phyloP scores from a whole-genome alignment of 2,797 vertebrate genomes.

The Iguana delicatissima region DNA sequence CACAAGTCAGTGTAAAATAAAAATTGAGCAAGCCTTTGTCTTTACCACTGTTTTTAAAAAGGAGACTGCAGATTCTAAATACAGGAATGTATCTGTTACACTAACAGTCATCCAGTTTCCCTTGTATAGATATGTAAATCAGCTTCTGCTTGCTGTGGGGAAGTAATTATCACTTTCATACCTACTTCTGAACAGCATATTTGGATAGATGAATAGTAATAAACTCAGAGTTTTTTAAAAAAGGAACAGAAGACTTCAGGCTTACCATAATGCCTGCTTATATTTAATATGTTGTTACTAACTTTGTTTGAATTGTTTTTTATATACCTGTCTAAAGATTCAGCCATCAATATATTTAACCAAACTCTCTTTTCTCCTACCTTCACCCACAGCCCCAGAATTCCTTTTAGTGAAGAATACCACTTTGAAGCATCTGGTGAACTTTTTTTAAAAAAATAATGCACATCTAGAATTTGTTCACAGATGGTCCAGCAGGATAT shows the following conservation, averaged over 20 bases:
- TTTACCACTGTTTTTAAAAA: not conserved
- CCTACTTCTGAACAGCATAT: not conserved
- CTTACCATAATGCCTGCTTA: constrained; percentile 5
- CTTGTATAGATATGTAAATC: constrained; percentile 21
- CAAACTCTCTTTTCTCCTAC: not conserved
- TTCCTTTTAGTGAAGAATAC: constrained; percentile 8
- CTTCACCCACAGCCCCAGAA: not conserved
- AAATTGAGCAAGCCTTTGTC: not conserved
- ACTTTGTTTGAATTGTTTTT: constrained; percentile 11
- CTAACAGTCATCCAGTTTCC: constrained; percentile 22
- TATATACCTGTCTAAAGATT: not conserved
- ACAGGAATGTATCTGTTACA: constrained; percentile 1
- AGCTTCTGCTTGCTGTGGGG: constrained; percentile 10
- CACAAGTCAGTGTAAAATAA: not conserved
- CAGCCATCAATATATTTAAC: not conserved
- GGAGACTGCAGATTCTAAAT: not conserved
- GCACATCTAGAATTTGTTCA: not conserved
- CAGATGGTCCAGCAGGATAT: not conserved
- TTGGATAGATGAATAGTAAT: constrained; percentile 28
- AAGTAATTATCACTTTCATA: constrained; percentile 52
- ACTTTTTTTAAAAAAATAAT: not conserved
- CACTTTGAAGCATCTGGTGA: not conserved
- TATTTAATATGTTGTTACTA: not conserved
- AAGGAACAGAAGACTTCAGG: not conserved
- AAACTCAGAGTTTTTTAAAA: not conserved